These are phyloP conservation scores for Paradisaea rubra DNA, from an alignment of 2,113 vertebrate species.

Conservation along the genomic window DNA sequence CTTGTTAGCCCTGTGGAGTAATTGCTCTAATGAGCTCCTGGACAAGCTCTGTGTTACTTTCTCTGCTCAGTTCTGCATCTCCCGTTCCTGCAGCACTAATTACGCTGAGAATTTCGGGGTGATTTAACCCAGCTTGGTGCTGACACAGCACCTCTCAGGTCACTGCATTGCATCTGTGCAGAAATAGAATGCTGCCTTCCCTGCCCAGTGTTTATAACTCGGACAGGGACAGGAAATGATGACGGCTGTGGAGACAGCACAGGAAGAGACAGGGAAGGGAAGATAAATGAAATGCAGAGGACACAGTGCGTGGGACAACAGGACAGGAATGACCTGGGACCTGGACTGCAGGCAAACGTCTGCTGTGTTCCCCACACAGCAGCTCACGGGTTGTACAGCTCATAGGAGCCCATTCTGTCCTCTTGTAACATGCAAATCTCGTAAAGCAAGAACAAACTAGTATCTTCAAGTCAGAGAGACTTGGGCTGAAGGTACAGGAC, in stretches of 20 bases:
- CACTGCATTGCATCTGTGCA: background rate
- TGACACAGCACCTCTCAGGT: background rate
- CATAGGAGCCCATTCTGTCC: rapidly evolving
- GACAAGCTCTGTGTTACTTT: background rate
- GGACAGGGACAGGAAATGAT: background rate
- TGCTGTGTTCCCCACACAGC: background rate
- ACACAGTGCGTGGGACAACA: rapidly evolving
- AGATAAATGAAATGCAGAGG: background rate
- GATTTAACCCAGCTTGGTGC: background rate
- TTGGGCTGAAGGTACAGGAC: background rate
- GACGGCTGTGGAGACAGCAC: background rate
- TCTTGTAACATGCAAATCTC: background rate
- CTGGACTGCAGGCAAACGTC: no score
- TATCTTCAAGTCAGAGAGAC: background rate
- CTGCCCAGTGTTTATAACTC: background rate
- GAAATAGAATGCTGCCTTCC: background rate
- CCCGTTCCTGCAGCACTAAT: background rate
- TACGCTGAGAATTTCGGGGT: rapidly evolving
- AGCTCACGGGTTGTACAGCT: rapidly evolving
- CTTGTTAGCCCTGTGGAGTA: background rate
- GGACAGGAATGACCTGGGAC: background rate
- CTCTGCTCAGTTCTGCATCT: background rate
- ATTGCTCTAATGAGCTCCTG: background rate
- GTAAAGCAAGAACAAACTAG: background rate
- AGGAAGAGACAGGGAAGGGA: background rate